Evolutionary conservation across 2,113 vertebrate species (phyloP).

Genomic region (Silurus asotus): DNA sequence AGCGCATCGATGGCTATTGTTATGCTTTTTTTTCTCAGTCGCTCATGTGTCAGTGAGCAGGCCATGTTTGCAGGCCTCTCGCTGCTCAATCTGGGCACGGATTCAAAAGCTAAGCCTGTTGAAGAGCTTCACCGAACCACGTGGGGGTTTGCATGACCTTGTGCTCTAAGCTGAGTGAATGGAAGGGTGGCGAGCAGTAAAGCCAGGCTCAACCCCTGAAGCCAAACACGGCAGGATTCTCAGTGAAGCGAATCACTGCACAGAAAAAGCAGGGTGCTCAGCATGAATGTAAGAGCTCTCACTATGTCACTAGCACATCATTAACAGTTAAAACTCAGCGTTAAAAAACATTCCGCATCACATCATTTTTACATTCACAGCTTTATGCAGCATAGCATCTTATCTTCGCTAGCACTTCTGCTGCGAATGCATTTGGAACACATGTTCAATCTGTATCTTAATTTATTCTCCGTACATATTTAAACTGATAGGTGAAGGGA

Average conservation of each 20-base stretch:
- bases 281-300: not conserved
- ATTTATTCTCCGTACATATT: not conserved
- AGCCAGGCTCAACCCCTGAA: constrained; percentile 18
- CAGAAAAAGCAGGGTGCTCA: not conserved
- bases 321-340: not conserved
- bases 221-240: constrained; percentile 9
- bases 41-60: constrained; percentile 20
- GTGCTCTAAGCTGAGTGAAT: constrained; percentile 14
- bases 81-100: not conserved
- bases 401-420: not conserved
- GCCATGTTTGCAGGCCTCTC: constrained; percentile 31
- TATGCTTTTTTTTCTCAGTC: not conserved
- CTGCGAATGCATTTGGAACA: not conserved
- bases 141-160: constrained; percentile 30
- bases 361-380: not conserved
- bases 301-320: not conserved
- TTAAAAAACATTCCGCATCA: not conserved
- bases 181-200: constrained; percentile 14
- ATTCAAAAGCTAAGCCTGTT: constrained; percentile 33
- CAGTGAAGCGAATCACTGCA: not conserved
- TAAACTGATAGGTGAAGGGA: no score
- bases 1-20: constrained; percentile 29
- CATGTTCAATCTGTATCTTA: not conserved
- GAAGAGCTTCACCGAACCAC: constrained; percentile 20
- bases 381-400: not conserved